phyloP scores from a whole-genome alignment of 1,140 invertebrate genomes.

The Euglossa dilemma region DNA sequence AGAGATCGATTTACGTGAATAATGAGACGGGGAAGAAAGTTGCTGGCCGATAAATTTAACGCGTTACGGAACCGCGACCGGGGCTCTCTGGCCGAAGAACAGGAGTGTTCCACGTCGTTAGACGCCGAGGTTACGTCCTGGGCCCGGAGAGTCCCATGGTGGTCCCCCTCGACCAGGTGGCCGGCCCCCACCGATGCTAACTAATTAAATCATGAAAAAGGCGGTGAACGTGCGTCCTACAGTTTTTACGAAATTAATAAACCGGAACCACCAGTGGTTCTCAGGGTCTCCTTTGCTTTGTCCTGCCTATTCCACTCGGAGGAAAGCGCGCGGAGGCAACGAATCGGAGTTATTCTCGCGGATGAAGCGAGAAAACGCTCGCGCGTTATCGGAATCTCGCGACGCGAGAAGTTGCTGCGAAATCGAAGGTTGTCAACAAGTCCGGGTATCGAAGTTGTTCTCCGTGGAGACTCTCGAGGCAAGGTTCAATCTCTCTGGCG shows the following conservation, averaged over 20 bases:
- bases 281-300: background rate
- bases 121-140: constrained; percentile 53
- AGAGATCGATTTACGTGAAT: constrained; percentile 53
- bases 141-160: constrained; percentile 46
- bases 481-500: background rate
- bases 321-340: background rate
- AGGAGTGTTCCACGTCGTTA: constrained; percentile 59
- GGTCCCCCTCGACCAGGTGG: constrained; percentile 53
- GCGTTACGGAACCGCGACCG: constrained; percentile 48
- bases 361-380: background rate
- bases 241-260: constrained; percentile 60
- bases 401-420: background rate
- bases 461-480: too few species aligned
- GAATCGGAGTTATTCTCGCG: background rate
- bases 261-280: constrained; percentile 56
- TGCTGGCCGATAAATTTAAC: constrained; percentile 48
- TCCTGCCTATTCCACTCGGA: background rate
- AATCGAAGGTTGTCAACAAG: background rate
- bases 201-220: constrained; percentile 63
- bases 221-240: constrained; percentile 54
- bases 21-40: constrained; percentile 42
- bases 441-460: background rate
- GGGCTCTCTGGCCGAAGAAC: constrained; percentile 37
- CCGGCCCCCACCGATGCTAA: constrained; percentile 45
- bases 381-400: background rate